Conservation (phyloP, 2,888 invertebrate species). For the Bruchidius siliquastri region DNA sequence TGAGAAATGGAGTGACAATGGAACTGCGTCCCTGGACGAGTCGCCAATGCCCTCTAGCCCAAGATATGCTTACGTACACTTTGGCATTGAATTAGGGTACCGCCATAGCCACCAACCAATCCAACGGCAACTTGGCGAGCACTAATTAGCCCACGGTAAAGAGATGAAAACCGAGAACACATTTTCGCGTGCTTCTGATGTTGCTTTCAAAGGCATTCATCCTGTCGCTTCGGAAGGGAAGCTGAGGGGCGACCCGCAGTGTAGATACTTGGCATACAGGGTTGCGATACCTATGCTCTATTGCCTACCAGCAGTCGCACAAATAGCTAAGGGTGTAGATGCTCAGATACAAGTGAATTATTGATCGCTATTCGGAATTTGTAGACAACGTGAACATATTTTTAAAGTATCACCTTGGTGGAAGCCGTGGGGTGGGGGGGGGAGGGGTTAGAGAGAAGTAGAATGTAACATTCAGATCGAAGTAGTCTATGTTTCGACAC, state of each 20-base stretch:
- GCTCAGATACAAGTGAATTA: too few species aligned
- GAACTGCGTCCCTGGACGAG: background rate
- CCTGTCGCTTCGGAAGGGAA: background rate
- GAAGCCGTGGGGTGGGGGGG: too few species aligned
- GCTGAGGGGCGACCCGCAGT: background rate
- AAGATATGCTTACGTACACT: background rate
- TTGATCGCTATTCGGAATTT: too few species aligned
- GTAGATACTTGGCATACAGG: background rate
- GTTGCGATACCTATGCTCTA: background rate
- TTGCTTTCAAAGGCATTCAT: background rate
- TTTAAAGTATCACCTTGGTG: too few species aligned
- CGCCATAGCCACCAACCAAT: background rate
- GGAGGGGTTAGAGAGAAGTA: too few species aligned
- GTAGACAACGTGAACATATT: too few species aligned
- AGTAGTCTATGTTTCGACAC: too few species aligned
- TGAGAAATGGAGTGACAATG: too few species aligned
- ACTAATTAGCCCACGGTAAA: background rate
- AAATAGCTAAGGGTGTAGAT: too few species aligned
- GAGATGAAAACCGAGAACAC: background rate
- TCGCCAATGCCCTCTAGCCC: background rate
- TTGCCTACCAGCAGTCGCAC: too few species aligned
- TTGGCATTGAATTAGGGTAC: constrained; percentile 1
- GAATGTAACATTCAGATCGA: too few species aligned
- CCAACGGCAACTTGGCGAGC: background rate
- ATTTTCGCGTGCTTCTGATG: background rate